Percentiles rank a stretch among this genome's conserved stretches.
Conservation (phyloP, 2,113 vertebrate genomes). For the Psilopsiagon aurifrons region DNA sequence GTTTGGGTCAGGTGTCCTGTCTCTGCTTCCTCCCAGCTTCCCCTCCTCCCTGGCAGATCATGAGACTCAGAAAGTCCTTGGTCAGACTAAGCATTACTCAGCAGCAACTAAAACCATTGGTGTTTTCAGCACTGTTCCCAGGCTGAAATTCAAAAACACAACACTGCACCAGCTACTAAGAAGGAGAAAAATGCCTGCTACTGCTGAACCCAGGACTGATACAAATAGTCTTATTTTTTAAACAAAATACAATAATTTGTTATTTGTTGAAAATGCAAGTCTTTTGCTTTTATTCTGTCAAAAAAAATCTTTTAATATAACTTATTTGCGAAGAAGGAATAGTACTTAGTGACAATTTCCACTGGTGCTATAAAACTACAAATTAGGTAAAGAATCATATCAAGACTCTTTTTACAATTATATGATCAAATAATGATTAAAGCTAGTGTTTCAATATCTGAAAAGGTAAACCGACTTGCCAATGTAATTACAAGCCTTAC, state of each 20-base stretch:
- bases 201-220: no score
- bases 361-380: background rate
- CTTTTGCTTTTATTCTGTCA: background rate
- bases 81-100: no score
- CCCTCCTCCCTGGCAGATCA: no score
- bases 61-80: no score
- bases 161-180: no score
- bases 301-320: background rate
- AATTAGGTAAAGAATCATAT: background rate
- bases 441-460: background rate
- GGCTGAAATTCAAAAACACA: no score
- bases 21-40: no score
- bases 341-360: background rate
- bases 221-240: background rate
- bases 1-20: no score
- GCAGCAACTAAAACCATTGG: no score
- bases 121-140: no score
- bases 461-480: background rate
- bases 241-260: background rate
- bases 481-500: background rate
- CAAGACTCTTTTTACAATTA: background rate
- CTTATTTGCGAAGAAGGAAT: background rate
- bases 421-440: background rate
- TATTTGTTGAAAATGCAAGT: background rate
- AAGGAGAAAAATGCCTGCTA: no score